Conservation (phyloP, 2,113 vertebrate species). For the Pachycephala philippinensis region DNA sequence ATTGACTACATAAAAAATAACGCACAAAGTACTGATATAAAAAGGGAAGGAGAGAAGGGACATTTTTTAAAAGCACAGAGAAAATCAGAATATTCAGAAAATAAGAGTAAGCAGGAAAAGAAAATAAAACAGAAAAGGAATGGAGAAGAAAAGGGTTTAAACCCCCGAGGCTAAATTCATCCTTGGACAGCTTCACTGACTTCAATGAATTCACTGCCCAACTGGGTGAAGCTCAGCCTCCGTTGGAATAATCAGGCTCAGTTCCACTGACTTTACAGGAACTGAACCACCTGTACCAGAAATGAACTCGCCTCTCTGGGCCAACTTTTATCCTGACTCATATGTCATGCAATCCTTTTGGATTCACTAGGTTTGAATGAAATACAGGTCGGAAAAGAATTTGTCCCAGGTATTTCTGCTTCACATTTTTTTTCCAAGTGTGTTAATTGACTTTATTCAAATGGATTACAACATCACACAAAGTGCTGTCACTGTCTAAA, state of each 20-base stretch:
- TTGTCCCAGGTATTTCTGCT: slow-evolving; percentile 54
- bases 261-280: slow-evolving; percentile 25
- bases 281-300: slow-evolving; percentile 11
- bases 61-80: slow-evolving; percentile 46
- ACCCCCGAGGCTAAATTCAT: slow-evolving; percentile 38
- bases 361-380: slow-evolving; percentile 50
- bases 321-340: slow-evolving; percentile 35
- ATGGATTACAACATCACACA: slow-evolving; percentile 38
- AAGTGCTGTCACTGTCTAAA: slow-evolving; percentile 42
- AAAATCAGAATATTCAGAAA: slow-evolving; percentile 26
- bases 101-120: slow-evolving; percentile 13
- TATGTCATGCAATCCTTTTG: slow-evolving; percentile 29
- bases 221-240: slow-evolving; percentile 33
- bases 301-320: slow-evolving; percentile 53
- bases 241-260: not conserved
- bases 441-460: slow-evolving; percentile 45
- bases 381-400: slow-evolving; percentile 21
- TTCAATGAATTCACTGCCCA: slow-evolving; percentile 43
- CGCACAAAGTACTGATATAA: slow-evolving; percentile 56
- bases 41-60: slow-evolving; percentile 23
- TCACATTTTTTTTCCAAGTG: slow-evolving; percentile 26
- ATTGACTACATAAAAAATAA: slow-evolving; percentile 62
- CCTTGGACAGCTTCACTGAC: slow-evolving; percentile 27
- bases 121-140: slow-evolving; percentile 9
- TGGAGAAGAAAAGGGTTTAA: not conserved